Conservation (phyloP, 2,113 vertebrate genomes). For the Hippocampus abdominalis region DNA sequence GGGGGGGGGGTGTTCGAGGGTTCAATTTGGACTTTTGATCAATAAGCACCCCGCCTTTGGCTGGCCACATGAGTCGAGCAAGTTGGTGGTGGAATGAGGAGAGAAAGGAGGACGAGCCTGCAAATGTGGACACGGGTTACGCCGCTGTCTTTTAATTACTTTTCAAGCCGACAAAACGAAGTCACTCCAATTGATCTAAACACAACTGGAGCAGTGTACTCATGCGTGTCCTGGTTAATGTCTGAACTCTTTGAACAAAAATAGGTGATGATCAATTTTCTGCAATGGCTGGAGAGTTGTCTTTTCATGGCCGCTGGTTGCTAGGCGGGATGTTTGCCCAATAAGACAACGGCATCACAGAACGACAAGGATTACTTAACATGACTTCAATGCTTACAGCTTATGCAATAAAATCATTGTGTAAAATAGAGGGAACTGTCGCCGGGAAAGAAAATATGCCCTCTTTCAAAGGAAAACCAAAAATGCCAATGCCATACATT, state of each 20-base stretch:
- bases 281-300: background rate
- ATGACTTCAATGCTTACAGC: background rate
- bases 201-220: background rate
- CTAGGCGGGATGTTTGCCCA: background rate
- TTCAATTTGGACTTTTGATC: constrained; percentile 43
- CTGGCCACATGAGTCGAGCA: constrained; percentile 36
- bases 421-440: no score
- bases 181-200: constrained; percentile 20
- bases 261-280: background rate
- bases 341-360: background rate
- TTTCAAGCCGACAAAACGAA: constrained; percentile 9
- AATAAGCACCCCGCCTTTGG: constrained; percentile 47
- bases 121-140: constrained; percentile 1
- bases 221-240: background rate
- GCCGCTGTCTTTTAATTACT: background rate
- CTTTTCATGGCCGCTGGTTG: background rate
- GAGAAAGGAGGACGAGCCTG: constrained; percentile 18
- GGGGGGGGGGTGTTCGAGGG: constrained; percentile 29
- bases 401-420: background rate
- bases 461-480: no score
- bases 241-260: background rate
- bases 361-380: background rate
- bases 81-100: constrained; percentile 54
- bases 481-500: background rate
- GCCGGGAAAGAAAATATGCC: no score